phyloP scores from a whole-genome alignment of 2,888 invertebrate species.

The Callosobruchus maculatus region DNA sequence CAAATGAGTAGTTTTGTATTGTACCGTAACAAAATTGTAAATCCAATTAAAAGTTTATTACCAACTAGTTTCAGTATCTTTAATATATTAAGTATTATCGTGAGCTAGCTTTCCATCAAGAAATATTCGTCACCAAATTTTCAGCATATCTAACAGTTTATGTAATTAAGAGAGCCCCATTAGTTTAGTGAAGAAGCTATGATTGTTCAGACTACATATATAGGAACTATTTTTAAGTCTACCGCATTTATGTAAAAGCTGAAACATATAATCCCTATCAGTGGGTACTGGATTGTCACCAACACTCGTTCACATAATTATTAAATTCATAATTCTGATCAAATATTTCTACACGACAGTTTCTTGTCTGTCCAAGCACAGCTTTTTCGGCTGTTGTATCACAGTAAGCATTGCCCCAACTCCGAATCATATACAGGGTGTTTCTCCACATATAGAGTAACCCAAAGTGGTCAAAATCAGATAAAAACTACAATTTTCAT shows the following conservation, averaged over 20 bases:
- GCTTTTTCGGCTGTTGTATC: constrained; percentile 50
- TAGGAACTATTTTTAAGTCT: neutral
- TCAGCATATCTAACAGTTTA: too few relatives aligned
- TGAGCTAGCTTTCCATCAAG: too few relatives aligned
- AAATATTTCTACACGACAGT: constrained; percentile 4
- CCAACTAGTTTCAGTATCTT: too few relatives aligned
- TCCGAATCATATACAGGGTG: constrained; percentile 34
- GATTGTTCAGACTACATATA: neutral
- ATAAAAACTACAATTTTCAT: too few relatives aligned
- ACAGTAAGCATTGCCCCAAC: constrained; percentile 51
- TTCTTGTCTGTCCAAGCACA: constrained; percentile 26
- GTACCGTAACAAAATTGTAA: too few relatives aligned
- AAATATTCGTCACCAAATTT: too few relatives aligned
- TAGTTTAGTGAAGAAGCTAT: neutral
- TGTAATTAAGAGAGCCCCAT: too few relatives aligned
- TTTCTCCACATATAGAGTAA: constrained; percentile 6
- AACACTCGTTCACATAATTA: neutral
- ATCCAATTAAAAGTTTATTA: too few relatives aligned
- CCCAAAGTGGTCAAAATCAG: neutral
- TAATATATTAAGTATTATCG: too few relatives aligned
- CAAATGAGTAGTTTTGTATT: too few relatives aligned
- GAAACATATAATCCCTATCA: neutral
- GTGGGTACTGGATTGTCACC: neutral
- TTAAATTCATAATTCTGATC: neutral
- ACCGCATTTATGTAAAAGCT: neutral